Percentiles rank a stretch among this genome's conserved stretches.
Conservation (phyloP, 2,113 vertebrate genomes). For the Ctenodactylus gundi region DNA sequence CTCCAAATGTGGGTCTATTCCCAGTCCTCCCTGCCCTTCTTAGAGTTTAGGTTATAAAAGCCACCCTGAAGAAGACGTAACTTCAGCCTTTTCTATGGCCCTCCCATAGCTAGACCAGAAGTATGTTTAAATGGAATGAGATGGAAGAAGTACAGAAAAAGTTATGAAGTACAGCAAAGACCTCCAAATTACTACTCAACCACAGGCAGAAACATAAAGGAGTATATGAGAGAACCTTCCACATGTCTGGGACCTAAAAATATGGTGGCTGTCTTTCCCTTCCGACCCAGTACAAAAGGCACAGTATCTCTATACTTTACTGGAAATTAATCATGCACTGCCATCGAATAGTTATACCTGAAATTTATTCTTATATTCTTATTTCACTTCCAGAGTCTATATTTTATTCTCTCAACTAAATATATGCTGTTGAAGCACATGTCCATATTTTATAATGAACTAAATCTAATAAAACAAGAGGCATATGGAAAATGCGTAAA, state of each 20-base stretch:
- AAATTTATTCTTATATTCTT: constrained; percentile 11
- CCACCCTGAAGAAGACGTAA: background rate
- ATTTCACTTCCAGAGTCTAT: background rate
- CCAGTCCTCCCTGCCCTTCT: background rate
- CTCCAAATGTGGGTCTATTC: background rate
- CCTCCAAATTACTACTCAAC: background rate
- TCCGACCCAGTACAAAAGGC: background rate
- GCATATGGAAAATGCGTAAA: background rate
- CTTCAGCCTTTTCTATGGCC: background rate
- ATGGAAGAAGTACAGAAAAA: background rate
- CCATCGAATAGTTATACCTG: background rate
- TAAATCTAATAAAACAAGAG: background rate
- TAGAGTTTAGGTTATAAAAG: background rate
- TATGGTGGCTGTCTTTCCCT: background rate
- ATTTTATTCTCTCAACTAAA: background rate
- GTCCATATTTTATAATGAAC: constrained; percentile 6
- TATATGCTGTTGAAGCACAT: background rate
- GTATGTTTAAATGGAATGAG: background rate
- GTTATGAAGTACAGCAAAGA: background rate
- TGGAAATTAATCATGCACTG: background rate
- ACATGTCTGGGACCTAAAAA: background rate
- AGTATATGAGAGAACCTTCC: background rate
- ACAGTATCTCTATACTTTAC: background rate
- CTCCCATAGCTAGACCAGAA: background rate
- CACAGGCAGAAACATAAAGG: background rate